These are phyloP conservation scores for Lithobates sylvaticus DNA, from an alignment of 2,797 vertebrate genomes.

Conservation along the genomic window DNA sequence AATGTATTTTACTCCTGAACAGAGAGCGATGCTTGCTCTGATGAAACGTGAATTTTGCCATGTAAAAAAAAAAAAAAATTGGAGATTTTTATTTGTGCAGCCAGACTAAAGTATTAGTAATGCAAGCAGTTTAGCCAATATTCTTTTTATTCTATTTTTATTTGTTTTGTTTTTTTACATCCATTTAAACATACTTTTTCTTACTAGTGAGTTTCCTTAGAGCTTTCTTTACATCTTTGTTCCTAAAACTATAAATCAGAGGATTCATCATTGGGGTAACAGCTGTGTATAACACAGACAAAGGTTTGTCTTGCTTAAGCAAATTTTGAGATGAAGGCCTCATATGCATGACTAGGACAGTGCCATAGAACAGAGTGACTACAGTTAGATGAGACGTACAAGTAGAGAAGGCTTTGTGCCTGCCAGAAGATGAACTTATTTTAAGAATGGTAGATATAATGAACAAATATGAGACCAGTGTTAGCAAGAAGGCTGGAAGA, in stretches of 20 bases:
- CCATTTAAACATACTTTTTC: background rate
- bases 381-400: constrained; percentile 61
- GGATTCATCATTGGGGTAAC: constrained; percentile 67
- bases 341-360: constrained; percentile 63
- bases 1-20: too few relatives aligned
- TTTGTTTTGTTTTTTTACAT: background rate
- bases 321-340: constrained; percentile 51
- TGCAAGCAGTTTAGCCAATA: too few relatives aligned
- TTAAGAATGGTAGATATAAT: constrained; percentile 62
- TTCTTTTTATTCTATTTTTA: too few relatives aligned
- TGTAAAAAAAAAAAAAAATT: too few relatives aligned
- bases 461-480: constrained; percentile 43
- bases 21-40: too few relatives aligned
- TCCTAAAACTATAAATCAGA: constrained; percentile 65
- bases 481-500: constrained; percentile 48
- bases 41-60: too few relatives aligned
- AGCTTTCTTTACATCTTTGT: constrained; percentile 65
- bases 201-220: background rate
- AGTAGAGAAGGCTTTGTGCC: constrained; percentile 45
- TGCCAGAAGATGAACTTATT: constrained; percentile 6
- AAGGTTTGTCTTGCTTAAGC: constrained; percentile 56
- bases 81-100: too few relatives aligned
- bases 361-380: constrained; percentile 56
- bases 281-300: constrained; percentile 61
- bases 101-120: too few relatives aligned